Evolutionary conservation across 1,140 invertebrate species (phyloP), one percentile per base, ranked within the genome.

Genomic region (Drosophila aff.): DNA sequence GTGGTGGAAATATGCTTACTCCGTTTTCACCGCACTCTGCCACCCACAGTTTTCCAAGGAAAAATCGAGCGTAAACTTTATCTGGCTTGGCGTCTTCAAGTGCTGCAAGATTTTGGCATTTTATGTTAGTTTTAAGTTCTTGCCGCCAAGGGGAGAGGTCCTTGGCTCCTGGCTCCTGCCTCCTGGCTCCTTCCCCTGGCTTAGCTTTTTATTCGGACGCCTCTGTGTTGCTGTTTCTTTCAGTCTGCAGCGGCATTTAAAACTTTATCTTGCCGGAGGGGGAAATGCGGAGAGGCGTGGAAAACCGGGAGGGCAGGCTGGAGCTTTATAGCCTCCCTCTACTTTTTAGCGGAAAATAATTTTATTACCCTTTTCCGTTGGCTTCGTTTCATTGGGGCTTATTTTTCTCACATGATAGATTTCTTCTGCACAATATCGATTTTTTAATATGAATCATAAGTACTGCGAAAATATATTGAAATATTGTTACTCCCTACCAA

Each of bases 1-100:
- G 74, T 57, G 41, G 47, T 60, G 62, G 55, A 76, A 76, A 77
- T 77, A 76, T 76, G 73, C 63, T 76, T 76, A 49, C 72, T 57
- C 73, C 31, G 33, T 40, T 13, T 28, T 10, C 15, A 47, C 49
- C 15, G 31, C 60, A 43, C 15, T 47, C 18, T 31, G 26, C n/a
- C 10, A 36, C 23, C 28, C 31, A 49, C 38, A 40, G 44, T 36
- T 44, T 41, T 13, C 63, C 49, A 2, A 11, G 26, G 61, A 76
- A 85, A 89, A 84, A 90, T 89, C 64, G 81, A 79, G 81, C 78
- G 84, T 89, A 76, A 89, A 89, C 81, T 89, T 89, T 85, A 89
- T 82, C 81, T 84, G 63, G 47, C 69, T 50, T 62, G 78, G 46
- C 65, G 78, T 66, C 46, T 79, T 75, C 61, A 71, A 85, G 75